These are phyloP conservation scores for Chlorodrepanis virens DNA, from an alignment of 2,113 vertebrate genomes.

Conservation along the genomic window DNA sequence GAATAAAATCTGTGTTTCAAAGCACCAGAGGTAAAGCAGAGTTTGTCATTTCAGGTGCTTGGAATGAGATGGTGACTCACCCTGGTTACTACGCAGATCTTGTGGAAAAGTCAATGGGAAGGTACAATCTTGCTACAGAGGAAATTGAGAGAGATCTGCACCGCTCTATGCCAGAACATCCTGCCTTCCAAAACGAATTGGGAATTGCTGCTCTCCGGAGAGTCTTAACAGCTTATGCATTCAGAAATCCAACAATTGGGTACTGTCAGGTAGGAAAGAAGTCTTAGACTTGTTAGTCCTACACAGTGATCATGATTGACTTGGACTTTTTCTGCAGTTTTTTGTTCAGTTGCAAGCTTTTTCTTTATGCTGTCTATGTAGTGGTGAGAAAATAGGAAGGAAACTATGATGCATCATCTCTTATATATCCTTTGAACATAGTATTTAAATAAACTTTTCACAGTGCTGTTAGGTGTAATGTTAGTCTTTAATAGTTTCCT, in stretches of 20 bases:
- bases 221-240: slow-evolving; percentile 94
- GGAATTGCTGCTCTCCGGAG: slow-evolving; percentile 94
- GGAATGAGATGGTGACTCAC: slow-evolving; percentile 92
- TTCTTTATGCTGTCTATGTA: not conserved
- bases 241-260: slow-evolving; percentile 93
- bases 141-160: slow-evolving; percentile 98
- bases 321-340: not conserved
- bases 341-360: not conserved
- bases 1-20: not conserved
- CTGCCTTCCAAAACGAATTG: slow-evolving; percentile 93
- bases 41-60: slow-evolving; percentile 80
- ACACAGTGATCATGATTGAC: not conserved
- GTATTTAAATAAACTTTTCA: not conserved
- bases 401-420: not conserved
- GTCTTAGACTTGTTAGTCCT: not conserved
- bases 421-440: not conserved
- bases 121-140: slow-evolving; percentile 88
- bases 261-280: slow-evolving; percentile 89
- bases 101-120: slow-evolving; percentile 87
- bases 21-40: not conserved
- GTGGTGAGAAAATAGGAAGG: not conserved
- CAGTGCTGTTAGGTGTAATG: not conserved
- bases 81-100: slow-evolving; percentile 90
- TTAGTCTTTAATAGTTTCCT: not conserved
- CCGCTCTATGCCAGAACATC: slow-evolving; percentile 97